Conservation (phyloP, 1,140 invertebrate genomes). For the Drosophila ercepeae region DNA sequence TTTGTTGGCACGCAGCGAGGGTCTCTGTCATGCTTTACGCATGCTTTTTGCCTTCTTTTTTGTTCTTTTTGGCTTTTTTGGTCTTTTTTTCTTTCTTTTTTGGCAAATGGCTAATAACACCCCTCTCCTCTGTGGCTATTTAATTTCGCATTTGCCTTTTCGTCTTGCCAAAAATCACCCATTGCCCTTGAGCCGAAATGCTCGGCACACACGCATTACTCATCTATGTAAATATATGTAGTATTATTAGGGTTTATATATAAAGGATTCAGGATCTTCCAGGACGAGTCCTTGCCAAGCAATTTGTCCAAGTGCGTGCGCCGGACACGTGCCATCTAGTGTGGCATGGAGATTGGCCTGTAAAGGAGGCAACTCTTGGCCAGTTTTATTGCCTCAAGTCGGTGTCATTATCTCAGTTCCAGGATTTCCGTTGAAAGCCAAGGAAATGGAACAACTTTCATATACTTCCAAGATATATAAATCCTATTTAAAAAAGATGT, state of each 20-base stretch:
- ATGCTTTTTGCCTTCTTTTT: conserved; percentile 33
- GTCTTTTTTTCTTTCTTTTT: conserved; percentile 1
- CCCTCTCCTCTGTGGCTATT: conserved; percentile 38
- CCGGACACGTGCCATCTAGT: conserved; percentile 37
- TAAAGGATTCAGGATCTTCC: too few species aligned
- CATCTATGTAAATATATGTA: conserved; percentile 16
- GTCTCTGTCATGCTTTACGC: too few species aligned
- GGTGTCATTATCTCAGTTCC: conserved; percentile 48
- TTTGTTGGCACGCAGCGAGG: conserved; percentile 39
- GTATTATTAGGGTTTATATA: too few species aligned
- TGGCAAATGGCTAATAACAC: conserved; percentile 40
- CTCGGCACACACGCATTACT: conserved; percentile 52
- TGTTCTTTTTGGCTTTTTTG: too few species aligned
- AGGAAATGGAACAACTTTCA: conserved; percentile 10
- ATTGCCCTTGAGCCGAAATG: conserved; percentile 57
- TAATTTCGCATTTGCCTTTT: conserved; percentile 65
- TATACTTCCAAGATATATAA: too few species aligned
- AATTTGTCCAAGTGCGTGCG: conserved; percentile 55
- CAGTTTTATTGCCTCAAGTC: conserved; percentile 56
- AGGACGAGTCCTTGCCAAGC: too few species aligned
- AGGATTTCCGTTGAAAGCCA: conserved; percentile 15
- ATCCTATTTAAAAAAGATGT: too few species aligned
- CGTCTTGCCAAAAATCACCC: conserved; percentile 49
- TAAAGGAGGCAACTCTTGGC: conserved; percentile 16
- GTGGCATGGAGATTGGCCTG: neutral